Evolutionary conservation across 1,140 invertebrate species (phyloP).

Genomic region (Globodera rostochiensis): DNA sequence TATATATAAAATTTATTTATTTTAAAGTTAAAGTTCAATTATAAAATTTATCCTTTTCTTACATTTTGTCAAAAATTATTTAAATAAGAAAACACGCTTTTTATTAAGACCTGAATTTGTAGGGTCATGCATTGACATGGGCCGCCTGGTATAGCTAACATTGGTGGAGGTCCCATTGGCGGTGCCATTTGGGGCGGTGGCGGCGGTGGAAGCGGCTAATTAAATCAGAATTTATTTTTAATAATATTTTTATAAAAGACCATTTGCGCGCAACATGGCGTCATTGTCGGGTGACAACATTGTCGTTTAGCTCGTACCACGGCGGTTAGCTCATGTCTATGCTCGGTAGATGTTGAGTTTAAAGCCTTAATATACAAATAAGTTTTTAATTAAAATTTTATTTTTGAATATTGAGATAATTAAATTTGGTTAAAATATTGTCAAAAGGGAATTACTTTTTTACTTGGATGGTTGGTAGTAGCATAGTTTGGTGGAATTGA

Average conservation of each 20-base stretch:
- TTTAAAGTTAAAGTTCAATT: no score
- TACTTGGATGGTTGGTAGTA: background rate
- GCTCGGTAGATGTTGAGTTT: no score
- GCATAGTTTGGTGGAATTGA: background rate
- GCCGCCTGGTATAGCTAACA: background rate
- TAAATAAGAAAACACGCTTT: background rate
- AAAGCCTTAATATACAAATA: no score
- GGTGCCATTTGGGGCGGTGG: conserved; percentile 6
- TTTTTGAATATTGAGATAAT: no score
- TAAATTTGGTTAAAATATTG: no score
- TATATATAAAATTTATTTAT: no score
- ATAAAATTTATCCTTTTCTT: background rate
- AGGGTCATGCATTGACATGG: conserved; percentile 4
- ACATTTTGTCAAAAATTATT: background rate
- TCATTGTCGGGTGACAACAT: conserved; percentile 4
- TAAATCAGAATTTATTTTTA: background rate
- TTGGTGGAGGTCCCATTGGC: background rate
- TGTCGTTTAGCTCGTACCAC: background rate
- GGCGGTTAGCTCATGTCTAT: no score
- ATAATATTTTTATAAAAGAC: background rate
- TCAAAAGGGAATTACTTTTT: no score
- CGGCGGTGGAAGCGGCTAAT: background rate
- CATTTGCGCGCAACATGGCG: background rate
- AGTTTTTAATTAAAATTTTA: no score
- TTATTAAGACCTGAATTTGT: conserved; percentile 5